Conservation (phyloP, 2,888 invertebrate genomes). For the Alentia gelatinosa region DNA sequence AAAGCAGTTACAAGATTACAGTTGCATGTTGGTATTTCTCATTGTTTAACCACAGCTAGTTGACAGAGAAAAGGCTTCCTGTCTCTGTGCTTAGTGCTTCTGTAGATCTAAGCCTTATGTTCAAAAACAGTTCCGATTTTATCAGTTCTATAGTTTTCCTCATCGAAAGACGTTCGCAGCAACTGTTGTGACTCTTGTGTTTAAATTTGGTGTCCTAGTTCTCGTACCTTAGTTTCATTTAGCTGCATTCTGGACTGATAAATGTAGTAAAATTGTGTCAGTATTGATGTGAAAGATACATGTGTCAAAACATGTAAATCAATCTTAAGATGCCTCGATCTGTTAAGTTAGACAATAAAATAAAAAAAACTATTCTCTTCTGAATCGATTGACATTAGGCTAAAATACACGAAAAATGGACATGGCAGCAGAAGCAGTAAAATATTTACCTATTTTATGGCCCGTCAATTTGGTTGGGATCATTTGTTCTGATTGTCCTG, state of each 20-base stretch:
- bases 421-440: constrained; percentile 49
- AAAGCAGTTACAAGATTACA: constrained; percentile 35
- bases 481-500: not conserved
- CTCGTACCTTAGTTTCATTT: constrained; percentile 51
- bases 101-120: constrained; percentile 49
- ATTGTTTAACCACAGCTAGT: constrained; percentile 50
- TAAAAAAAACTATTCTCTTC: not conserved
- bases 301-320: constrained; percentile 37
- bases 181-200: constrained; percentile 50
- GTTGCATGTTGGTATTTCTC: constrained; percentile 53
- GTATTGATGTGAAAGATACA: constrained; percentile 54
- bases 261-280: constrained; percentile 53
- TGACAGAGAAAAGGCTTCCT: constrained; percentile 48
- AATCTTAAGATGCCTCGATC: constrained; percentile 19
- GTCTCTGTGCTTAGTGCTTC: constrained; percentile 54
- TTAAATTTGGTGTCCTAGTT: constrained; percentile 53
- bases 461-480: constrained; percentile 21
- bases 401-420: constrained; percentile 18
- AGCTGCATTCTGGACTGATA: constrained; percentile 53
- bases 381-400: constrained; percentile 14
- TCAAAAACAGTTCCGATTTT: constrained; percentile 43
- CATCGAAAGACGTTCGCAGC: constrained; percentile 31
- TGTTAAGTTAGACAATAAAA: not conserved
- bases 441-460: not conserved
- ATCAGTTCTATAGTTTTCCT: constrained; percentile 50